Evolutionary conservation across 1,140 invertebrate species (phyloP), one percentile per base, ranked within the genome.

Genomic region (Telenomus remus): DNA sequence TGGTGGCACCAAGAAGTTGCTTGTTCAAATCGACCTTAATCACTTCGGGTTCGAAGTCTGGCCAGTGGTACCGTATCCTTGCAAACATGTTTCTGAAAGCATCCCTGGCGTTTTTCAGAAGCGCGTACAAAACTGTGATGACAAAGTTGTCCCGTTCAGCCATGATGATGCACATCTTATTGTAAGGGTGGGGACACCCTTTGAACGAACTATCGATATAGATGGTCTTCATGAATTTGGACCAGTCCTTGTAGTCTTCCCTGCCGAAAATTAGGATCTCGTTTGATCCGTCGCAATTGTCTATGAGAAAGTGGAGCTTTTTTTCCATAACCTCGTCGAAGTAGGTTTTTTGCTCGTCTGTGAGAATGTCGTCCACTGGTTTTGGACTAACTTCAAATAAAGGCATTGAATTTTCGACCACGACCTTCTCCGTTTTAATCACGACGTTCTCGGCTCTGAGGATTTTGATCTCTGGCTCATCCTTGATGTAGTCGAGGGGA

Each of bases 151-250:
- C 42, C 0, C 73, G 33, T 51, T 76, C 65, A 8, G n/a, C 55
- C 6, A 61, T 59, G 16, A 76, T 76, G 2, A 76, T 50, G 56
- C 61, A 76, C 37, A 76, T 55, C 19, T 76, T 59, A 0, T 54
- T 55, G 51, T 49, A 70, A 14, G 54, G 49, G 1, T 43, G 42
- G 7, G 73, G 66, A 33, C 49, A 39, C 8, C 19, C 44, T 61
- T 59, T 70, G 15, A 64, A 70, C 0, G 73, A 65, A 7, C 54
- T 54, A 9, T 76, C 65, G n/a, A 70, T 56, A 13, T 65, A 66
- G 13, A 76, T 39, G 3, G 9, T 69, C 64, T 75, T 75, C 64
- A 75, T 69, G 9, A 69, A 69, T n/a, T 13, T n/a, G 0, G 59
- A 10, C 71, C 71, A 74, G 4, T 75, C 46, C 33, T 54, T 47